These are phyloP conservation scores for Aegithalos caudatus DNA, from an alignment of 2,113 vertebrate genomes.

Conservation along the genomic window DNA sequence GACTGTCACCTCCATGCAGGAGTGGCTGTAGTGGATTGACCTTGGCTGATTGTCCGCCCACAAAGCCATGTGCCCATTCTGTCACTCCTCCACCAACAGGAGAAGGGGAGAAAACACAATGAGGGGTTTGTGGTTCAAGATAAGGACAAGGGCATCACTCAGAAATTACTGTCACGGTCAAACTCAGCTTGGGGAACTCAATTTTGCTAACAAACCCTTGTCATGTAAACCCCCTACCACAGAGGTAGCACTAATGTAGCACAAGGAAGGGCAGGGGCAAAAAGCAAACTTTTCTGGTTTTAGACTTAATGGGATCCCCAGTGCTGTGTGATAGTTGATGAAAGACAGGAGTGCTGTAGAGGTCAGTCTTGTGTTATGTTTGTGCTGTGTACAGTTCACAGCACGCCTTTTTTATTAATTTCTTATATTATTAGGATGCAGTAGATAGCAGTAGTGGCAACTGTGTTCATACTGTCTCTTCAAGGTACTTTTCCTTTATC, in stretches of 20 bases:
- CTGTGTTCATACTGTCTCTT: not conserved
- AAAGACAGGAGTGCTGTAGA: not conserved
- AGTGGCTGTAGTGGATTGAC: not conserved
- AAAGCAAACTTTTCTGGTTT: not conserved
- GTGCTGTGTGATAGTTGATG: not conserved
- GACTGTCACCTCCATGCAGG: not conserved
- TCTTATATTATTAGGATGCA: not conserved
- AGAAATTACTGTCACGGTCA: rapidly evolving
- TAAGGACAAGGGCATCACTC: not conserved
- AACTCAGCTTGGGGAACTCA: not conserved
- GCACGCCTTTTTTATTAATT: not conserved
- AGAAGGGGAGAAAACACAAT: not conserved
- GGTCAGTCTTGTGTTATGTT: not conserved
- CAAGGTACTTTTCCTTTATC: not conserved
- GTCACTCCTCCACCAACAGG: not conserved
- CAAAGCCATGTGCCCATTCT: not conserved
- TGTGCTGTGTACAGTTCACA: not conserved
- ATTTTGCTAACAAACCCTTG: not conserved
- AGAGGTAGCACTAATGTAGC: not conserved
- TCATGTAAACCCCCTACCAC: not conserved
- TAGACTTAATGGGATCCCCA: not conserved
- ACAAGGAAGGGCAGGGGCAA: not conserved
- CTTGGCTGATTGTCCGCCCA: not conserved
- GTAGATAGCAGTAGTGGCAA: not conserved
- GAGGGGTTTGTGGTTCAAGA: not conserved